Percentiles rank a stretch among this genome's conserved stretches.
Evolutionary conservation across 2,888 invertebrate species (phyloP).

Genomic region (Temnothorax rugatulus): DNA sequence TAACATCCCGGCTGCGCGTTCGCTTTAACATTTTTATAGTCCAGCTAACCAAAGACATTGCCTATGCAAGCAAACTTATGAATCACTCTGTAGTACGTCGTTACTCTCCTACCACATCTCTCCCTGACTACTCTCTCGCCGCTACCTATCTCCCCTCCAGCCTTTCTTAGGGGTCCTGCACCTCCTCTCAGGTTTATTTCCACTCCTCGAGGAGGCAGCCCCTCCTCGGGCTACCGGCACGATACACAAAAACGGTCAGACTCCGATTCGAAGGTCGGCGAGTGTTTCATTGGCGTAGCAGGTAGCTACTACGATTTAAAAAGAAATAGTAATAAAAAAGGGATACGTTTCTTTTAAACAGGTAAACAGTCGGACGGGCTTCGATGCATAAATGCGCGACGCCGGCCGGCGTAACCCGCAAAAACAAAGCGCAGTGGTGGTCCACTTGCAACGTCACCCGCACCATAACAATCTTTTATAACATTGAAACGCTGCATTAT

Average conservation of each 20-base stretch:
- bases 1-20: not conserved
- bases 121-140: slow-evolving; percentile 25
- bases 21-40: slow-evolving; percentile 17
- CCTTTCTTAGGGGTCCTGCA: slow-evolving; percentile 35
- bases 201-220: slow-evolving; percentile 66
- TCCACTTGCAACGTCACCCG: slow-evolving; percentile 14
- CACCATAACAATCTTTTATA: not conserved
- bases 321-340: slow-evolving; percentile 50
- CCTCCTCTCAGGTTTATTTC: slow-evolving; percentile 61
- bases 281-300: slow-evolving; percentile 83
- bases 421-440: slow-evolving; percentile 64
- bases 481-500: not conserved
- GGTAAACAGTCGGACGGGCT: slow-evolving; percentile 64
- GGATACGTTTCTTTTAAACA: slow-evolving; percentile 38
- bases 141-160: slow-evolving; percentile 54
- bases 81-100: slow-evolving; percentile 50
- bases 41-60: not conserved
- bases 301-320: slow-evolving; percentile 66
- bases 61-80: slow-evolving; percentile 41
- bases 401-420: slow-evolving; percentile 37
- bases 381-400: slow-evolving; percentile 53
- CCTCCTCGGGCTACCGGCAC: slow-evolving; percentile 70
- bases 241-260: slow-evolving; percentile 83
- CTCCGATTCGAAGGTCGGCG: slow-evolving; percentile 84
- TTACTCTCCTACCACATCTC: slow-evolving; percentile 42